These are phyloP conservation scores for Emesis furor DNA, from an alignment of 2,888 invertebrate genomes.

Conservation along the genomic window DNA sequence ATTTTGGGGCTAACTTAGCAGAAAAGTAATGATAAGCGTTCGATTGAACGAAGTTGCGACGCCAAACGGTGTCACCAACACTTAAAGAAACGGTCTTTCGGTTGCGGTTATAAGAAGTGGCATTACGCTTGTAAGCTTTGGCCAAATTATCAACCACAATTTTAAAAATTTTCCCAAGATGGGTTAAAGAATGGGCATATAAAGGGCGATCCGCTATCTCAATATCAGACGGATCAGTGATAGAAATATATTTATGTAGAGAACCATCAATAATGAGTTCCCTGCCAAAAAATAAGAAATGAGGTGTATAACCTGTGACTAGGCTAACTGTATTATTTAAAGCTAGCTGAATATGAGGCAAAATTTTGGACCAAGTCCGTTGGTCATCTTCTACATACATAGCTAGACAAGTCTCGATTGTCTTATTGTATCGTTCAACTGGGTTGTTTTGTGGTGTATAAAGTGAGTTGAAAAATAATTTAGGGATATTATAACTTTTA, in stretches of 20 bases:
- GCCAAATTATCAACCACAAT: background rate
- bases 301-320: too few relatives aligned
- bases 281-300: too few relatives aligned
- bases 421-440: background rate
- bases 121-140: background rate
- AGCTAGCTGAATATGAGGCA: too few relatives aligned
- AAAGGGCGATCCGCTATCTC: too few relatives aligned
- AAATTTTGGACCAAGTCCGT: too few relatives aligned
- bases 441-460: background rate
- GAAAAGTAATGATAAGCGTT: background rate
- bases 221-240: too few relatives aligned
- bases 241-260: too few relatives aligned
- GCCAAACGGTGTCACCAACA: background rate
- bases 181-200: too few relatives aligned
- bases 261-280: too few relatives aligned
- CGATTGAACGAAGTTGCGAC: background rate
- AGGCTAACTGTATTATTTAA: too few relatives aligned
- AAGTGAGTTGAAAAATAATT: constrained; percentile 25
- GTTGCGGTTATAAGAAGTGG: background rate
- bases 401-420: background rate
- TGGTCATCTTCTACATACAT: too few relatives aligned
- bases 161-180: too few relatives aligned
- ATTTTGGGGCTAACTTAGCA: background rate
- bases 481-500: constrained; percentile 39
- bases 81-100: background rate